Conservation (phyloP, 1,140 invertebrate species). For the Hormaphis cornu region DNA sequence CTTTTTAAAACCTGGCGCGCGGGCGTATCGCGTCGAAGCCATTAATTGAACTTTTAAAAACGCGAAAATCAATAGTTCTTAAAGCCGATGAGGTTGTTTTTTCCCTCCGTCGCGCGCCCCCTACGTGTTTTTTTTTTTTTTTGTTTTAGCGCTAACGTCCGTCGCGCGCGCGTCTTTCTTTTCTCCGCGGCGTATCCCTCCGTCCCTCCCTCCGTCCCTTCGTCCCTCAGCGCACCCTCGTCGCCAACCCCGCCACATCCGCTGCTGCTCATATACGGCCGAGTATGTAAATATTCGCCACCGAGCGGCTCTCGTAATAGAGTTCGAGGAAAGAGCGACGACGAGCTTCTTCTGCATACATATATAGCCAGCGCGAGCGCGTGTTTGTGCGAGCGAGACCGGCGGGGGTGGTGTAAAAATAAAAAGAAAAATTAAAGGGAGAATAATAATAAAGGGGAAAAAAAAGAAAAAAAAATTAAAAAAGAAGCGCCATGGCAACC, state of each 20-base stretch:
- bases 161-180: conserved; percentile 3
- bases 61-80: conserved; percentile 32
- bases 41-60: conserved; percentile 33
- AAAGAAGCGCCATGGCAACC: conserved; percentile 33
- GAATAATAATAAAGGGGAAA: background rate
- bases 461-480: conserved; percentile 22
- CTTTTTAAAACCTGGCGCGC: background rate
- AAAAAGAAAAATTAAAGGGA: conserved; percentile 32
- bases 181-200: background rate
- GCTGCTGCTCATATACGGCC: background rate
- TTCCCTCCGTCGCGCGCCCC: background rate
- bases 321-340: conserved; percentile 24
- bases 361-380: no score
- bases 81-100: conserved; percentile 32
- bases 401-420: conserved; percentile 13
- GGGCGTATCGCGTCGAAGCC: conserved; percentile 1
- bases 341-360: background rate
- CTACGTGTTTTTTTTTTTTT: conserved; percentile 23
- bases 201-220: background rate
- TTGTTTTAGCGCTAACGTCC: conserved; percentile 22
- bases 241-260: no score
- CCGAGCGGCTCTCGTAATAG: conserved; percentile 21
- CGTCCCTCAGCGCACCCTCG: background rate
- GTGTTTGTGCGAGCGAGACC: background rate
- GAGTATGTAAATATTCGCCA: conserved; percentile 22